phyloP scores from a whole-genome alignment of 37 sponge, comb jelly and placozoan genomes.

The Aphrocallistes beatrix region DNA sequence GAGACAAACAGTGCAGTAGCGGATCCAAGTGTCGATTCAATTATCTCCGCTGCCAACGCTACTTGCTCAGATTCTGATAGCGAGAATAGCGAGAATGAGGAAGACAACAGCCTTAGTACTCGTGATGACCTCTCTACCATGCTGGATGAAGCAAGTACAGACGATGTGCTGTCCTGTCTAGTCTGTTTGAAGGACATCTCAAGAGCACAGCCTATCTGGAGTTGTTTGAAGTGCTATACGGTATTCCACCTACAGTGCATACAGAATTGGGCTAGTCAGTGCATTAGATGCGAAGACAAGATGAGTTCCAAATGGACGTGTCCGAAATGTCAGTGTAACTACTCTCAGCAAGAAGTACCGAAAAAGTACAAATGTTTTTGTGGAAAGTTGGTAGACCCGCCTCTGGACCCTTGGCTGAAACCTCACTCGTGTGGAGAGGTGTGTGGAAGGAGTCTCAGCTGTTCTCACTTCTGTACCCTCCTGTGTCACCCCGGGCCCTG shows the following conservation, averaged over 20 bases:
- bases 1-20: too few species aligned
- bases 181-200: neutral
- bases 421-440: constrained; percentile 91
- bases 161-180: too few species aligned
- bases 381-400: constrained; percentile 73
- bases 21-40: too few species aligned
- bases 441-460: constrained; percentile 57
- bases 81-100: too few species aligned
- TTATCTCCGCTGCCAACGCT: too few species aligned
- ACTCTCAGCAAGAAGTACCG: constrained; percentile 33
- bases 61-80: too few species aligned
- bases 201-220: constrained; percentile 74
- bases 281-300: constrained; percentile 17
- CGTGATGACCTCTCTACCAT: too few species aligned
- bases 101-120: too few species aligned
- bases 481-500: constrained; percentile 97
- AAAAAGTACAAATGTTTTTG: constrained; percentile 64
- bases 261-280: constrained; percentile 84
- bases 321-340: constrained; percentile 71
- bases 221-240: constrained; percentile 57
- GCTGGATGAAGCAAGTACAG: too few species aligned
- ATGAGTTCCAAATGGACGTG: constrained; percentile 23
- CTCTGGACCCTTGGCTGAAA: constrained; percentile 69
- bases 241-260: constrained; percentile 86
- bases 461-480: constrained; percentile 70